Base-by-base conservation (phyloP, 2,797 vertebrate species). In the Bryconaethiops microstoma region DNA sequence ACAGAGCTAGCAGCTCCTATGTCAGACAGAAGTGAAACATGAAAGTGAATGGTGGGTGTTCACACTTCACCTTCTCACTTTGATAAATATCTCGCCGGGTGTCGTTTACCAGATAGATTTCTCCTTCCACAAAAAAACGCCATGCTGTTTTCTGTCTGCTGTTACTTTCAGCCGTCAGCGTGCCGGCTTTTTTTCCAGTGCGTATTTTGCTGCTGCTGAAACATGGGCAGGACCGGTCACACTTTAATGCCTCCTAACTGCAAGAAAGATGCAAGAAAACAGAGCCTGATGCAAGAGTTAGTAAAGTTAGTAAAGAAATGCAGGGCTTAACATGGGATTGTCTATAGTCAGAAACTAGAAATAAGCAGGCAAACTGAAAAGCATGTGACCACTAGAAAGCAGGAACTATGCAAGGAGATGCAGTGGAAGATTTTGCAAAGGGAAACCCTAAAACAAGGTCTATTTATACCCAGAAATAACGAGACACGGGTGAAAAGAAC, bases 31-130 rank as follows among this genome's bases (percentile, higher is more conserved):
- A 88, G 85, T 88, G 19, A 75, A 92, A 93, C 93, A 93, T 94
- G 92, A 95, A 94, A 95, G 91, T 81, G 86, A 92, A 94, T 88
- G 83, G 52, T 83, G 91, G 90, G 89, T 89, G 86, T 86, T 92
- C 85, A 90, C 92, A 93, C 92, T 90, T 91, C 89, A 91, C 88
- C 90, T 92, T 91, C 84, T 81, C 86, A 88, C 92, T 93, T 94
- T 95, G 93, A 95, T 95, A 95, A 95, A 94, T 93, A 95, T 92
- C 92, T 94, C 95, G 88, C 90, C 91, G 91, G 90, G 35, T 54
- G 52, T 67, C 29, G 40, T 76, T 72, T 79, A 64, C 67, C 60
- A 76, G 73, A 83, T 65, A 57, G 45, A 42, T 54, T 65, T 68
- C 25, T 76, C 45, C 50, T 71, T 64, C 39, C 10, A 74, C 59